These are phyloP conservation scores for Phalera bucephala DNA, from an alignment of 2,888 invertebrate genomes.

Conservation along the genomic window DNA sequence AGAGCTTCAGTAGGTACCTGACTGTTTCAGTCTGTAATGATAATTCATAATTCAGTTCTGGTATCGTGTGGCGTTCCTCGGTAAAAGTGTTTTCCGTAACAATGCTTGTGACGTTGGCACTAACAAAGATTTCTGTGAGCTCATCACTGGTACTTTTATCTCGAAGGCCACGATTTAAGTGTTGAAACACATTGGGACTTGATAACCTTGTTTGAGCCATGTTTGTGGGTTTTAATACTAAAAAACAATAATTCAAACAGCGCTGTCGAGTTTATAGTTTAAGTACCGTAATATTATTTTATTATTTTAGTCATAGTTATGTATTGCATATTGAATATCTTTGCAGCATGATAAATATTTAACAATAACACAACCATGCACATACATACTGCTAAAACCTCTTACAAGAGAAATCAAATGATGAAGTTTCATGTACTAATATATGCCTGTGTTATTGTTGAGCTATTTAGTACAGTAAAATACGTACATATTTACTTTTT, in stretches of 20 bases:
- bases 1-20: constrained; percentile 63
- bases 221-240: too few relatives aligned
- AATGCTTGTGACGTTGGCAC: constrained; percentile 32
- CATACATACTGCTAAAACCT: too few relatives aligned
- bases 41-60: constrained; percentile 14
- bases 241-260: not conserved
- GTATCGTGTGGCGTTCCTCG: constrained; percentile 32
- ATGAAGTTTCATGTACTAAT: too few relatives aligned
- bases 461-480: too few relatives aligned
- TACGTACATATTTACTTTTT: too few relatives aligned
- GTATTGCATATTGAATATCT: constrained; percentile 2
- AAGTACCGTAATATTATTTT: not conserved
- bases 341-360: not conserved
- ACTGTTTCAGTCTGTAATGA: constrained; percentile 53
- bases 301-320: not conserved
- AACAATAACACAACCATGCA: not conserved
- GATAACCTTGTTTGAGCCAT: constrained; percentile 15
- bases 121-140: constrained; percentile 29
- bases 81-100: constrained; percentile 34
- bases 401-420: too few relatives aligned
- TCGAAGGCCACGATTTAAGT: constrained; percentile 29
- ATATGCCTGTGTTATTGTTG: too few relatives aligned
- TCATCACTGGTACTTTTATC: constrained; percentile 35
- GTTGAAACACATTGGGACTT: constrained; percentile 11
- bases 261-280: not conserved